Evolutionary conservation across 2,113 vertebrate genomes (phyloP), one percentile per base, ranked within the genome.

Genomic region (Garra rufa): DNA sequence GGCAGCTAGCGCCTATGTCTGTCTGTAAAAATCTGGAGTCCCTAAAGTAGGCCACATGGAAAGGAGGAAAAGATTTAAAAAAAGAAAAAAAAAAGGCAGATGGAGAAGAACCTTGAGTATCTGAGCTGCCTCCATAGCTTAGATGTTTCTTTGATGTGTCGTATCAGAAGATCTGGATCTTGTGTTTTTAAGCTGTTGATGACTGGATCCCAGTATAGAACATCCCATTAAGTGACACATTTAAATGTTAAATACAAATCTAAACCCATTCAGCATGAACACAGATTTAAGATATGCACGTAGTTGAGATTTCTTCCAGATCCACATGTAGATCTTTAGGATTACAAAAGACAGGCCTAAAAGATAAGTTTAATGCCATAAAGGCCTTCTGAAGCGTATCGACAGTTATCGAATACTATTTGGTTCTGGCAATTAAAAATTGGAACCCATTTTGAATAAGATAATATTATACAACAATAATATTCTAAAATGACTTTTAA

Each of bases 101-200:
- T 46, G 19, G 19, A 77, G 77, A 50, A 82, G 84, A 82, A 73
- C n/a, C 59, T 38, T 61, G 76, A 74, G 76, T 67, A 85, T 83
- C 79, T 70, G 55, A 76, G 83, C 86, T 75, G 83, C 71, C 44
- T 85, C 65, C 10, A 52, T 59, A 34, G 24, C 52, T 80, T 38
- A 76, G 50, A 78, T 76, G 74, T 26, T 82, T 77, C 74, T 78
- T 87, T 78, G 78, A 85, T 76, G 86, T 85, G 44, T 26, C n/a
- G 26, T 46, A 67, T 73, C 63, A 44, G 71, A 84, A 83, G 82
- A 24, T 73, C 2, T 55, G 65, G 43, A 78, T 82, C 63, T 75
- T 46, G 43, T 26, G 24, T 78, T 78, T 59, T 78, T 24, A 85
- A 85, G 70, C 57, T 48, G 59, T 50, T 59, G 30, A 78, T 82